Base-by-base conservation (phyloP, 2,113 vertebrate species). In the Phodopus roborovskii region DNA sequence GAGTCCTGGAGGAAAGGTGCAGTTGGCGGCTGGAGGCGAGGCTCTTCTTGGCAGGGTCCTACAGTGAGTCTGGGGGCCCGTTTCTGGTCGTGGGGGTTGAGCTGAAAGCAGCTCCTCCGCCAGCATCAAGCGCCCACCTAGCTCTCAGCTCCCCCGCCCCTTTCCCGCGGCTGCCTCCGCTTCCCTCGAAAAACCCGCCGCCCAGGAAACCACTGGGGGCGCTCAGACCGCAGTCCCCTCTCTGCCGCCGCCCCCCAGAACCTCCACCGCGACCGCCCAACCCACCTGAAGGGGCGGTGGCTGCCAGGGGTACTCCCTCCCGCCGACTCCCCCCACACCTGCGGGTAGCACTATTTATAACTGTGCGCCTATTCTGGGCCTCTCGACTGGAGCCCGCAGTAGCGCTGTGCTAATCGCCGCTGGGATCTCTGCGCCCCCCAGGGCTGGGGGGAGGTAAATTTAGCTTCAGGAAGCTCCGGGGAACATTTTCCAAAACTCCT, bases 321-420 rank as follows among this genome's bases (percentile, higher is more conserved):
- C 84, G 64, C 22, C 16, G 95, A 78, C 90, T 95, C 88, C 94
- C 95, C 98, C 96, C 96, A 96, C 97, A 97, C 94, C 97, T 98
- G 97, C 94, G 97, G 97, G 97, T 92, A 36, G 95, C 92, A 88
- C 97, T 98, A 97, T 98, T 98, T 98, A 97, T 98, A 98, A 97
- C 97, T 66, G 79, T 73, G 95, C 92, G 92, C 97, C 97, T 96
- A 92, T 95, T 97, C 94, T 91, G 97, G 96, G 97, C 93, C 87
- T 94, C 91, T 26, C 48, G 92, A 93, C 84, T 20, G 60, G 92
- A 94, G 97, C 90, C 22, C 33, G 90, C 93, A 78, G 90, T 94
- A 0, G 68, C 56, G 78, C 88, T 4, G 81, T 16, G 84, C 88
- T 97, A 97, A 98, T 98, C 97, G 73, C 88, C 93, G 77, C 94